Evolutionary conservation across 2,797 vertebrate genomes (phyloP).

Genomic region (Myotis planiceps): DNA sequence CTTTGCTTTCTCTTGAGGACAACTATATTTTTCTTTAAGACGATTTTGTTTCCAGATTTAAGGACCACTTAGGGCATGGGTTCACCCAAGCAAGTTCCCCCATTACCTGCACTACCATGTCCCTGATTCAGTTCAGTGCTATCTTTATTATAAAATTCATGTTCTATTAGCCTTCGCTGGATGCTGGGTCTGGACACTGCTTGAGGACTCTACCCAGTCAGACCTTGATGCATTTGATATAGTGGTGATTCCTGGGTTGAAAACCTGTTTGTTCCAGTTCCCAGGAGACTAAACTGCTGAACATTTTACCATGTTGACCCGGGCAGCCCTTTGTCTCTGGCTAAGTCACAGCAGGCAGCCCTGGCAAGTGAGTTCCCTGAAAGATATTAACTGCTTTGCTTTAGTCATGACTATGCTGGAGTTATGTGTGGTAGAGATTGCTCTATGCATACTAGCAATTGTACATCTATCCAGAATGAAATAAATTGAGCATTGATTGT

Average conservation of each 20-base stretch:
- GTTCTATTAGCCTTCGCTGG: not conserved
- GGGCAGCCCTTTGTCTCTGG: conserved; percentile 28
- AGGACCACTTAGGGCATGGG: not conserved
- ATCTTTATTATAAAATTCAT: conserved; percentile 28
- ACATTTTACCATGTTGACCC: conserved; percentile 44
- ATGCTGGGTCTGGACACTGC: too few species aligned
- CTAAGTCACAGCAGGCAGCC: not conserved
- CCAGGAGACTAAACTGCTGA: conserved; percentile 39
- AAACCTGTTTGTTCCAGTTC: conserved; percentile 64
- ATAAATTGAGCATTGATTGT: not conserved
- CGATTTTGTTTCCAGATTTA: conserved; percentile 30
- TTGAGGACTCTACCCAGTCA: too few species aligned
- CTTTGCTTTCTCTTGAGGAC: conserved; percentile 76
- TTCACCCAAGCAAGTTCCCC: not conserved
- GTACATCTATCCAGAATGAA: conserved; percentile 1
- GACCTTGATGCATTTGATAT: conserved; percentile 1
- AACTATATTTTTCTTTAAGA: conserved; percentile 47
- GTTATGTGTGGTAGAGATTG: conserved; percentile 26
- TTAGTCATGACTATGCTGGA: conserved; percentile 3
- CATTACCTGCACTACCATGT: not conserved
- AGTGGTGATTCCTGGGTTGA: conserved; percentile 18
- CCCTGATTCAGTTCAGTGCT: not conserved
- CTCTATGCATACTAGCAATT: not conserved
- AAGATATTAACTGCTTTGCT: conserved; percentile 43
- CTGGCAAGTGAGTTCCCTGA: conserved; percentile 40